phyloP scores from a whole-genome alignment of 1,140 invertebrate species.

The Adoxophyes honmai region DNA sequence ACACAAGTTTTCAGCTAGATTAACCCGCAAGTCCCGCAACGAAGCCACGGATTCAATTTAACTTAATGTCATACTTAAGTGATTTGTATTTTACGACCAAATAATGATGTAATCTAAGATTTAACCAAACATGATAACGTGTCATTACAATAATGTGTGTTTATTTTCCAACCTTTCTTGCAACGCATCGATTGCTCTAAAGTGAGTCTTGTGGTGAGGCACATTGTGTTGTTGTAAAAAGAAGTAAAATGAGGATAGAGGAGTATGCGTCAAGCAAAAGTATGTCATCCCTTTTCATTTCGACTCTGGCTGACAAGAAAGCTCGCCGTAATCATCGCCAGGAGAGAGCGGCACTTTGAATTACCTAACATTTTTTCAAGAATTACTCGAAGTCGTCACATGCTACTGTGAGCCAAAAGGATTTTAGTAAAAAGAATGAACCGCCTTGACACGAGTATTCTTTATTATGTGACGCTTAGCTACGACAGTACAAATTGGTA shows the following conservation, averaged over 20 bases:
- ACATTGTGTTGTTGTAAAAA: not conserved
- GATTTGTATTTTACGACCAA: too few species aligned
- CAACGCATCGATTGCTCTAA: too few species aligned
- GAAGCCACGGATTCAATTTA: not conserved
- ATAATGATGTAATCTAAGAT: not conserved
- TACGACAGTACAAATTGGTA: too few species aligned
- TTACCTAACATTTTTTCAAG: constrained; percentile 13
- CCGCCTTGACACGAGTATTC: too few species aligned
- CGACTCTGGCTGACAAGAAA: constrained; percentile 7
- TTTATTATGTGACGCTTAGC: too few species aligned
- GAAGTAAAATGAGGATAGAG: constrained; percentile 1
- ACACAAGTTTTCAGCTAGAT: too few species aligned
- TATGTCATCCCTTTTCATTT: constrained; percentile 19
- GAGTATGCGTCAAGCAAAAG: constrained; percentile 13
- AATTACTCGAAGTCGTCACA: not conserved
- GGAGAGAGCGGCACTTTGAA: constrained; percentile 13
- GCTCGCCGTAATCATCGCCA: constrained; percentile 12
- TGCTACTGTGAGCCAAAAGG: not conserved
- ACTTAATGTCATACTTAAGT: not conserved
- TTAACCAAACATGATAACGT: not conserved
- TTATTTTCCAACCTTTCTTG: not conserved
- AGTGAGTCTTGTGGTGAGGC: too few species aligned
- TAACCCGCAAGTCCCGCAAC: too few species aligned
- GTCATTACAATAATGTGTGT: not conserved
- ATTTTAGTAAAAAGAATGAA: not conserved